Conservation (phyloP, 1,140 invertebrate genomes). For the Anastatus disparis region DNA sequence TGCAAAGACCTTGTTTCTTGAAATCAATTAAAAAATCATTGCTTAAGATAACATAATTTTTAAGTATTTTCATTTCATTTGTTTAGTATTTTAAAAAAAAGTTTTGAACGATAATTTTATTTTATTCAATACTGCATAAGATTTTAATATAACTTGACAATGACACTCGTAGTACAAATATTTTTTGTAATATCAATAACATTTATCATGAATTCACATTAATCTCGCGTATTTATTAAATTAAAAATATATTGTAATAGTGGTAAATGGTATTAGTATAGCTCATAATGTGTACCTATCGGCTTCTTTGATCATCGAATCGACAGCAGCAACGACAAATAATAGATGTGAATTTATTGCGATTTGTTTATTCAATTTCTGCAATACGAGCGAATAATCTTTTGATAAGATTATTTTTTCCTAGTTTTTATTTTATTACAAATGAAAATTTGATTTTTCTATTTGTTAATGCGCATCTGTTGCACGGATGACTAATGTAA, state of each 20-base stretch:
- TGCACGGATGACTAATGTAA: slow-evolving; percentile 4
- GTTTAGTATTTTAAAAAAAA: no score
- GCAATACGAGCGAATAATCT: background rate
- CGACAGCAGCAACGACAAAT: background rate
- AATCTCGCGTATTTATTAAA: background rate
- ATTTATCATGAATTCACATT: background rate
- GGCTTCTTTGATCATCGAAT: background rate
- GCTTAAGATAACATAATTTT: no score
- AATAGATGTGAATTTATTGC: background rate
- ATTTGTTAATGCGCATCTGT: background rate
- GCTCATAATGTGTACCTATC: background rate
- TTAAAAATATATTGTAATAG: background rate
- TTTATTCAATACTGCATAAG: no score
- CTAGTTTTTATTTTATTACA: background rate
- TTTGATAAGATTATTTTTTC: background rate
- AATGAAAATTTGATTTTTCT: no score
- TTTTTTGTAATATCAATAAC: background rate
- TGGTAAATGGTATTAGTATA: background rate
- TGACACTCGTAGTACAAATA: no score
- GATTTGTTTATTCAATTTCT: slow-evolving; percentile 13
- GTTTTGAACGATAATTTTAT: no score
- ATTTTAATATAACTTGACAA: no score
- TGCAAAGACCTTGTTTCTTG: no score
- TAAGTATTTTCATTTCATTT: no score
- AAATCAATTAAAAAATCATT: no score